phyloP scores from a whole-genome alignment of 2,888 invertebrate genomes.

The Leptopilina myrica region DNA sequence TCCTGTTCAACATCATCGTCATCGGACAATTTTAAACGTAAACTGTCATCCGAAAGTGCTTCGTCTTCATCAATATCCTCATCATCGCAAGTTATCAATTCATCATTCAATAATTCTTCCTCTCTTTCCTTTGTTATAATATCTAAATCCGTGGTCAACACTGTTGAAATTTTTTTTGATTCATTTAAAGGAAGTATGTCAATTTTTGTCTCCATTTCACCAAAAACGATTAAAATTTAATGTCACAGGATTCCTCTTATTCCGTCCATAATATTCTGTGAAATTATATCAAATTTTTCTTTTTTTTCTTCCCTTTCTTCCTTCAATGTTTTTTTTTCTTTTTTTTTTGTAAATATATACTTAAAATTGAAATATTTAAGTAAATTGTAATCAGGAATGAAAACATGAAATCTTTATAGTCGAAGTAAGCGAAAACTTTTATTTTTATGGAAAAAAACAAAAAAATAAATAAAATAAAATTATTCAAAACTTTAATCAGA shows the following conservation, averaged over 20 bases:
- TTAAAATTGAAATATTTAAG: not conserved
- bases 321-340: no score
- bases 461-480: no score
- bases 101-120: conserved; percentile 66
- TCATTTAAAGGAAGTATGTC: conserved; percentile 63
- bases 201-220: conserved; percentile 67
- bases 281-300: conserved; percentile 13
- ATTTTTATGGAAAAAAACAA: no score
- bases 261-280: conserved; percentile 35
- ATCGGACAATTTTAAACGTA: conserved; percentile 72
- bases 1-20: conserved; percentile 67
- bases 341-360: no score
- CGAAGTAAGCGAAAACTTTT: no score
- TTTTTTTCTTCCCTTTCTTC: not conserved
- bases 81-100: conserved; percentile 45
- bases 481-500: no score
- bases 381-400: no score
- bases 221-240: conserved; percentile 14
- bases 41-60: conserved; percentile 60
- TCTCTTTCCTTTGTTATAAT: conserved; percentile 65
- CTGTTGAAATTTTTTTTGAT: conserved; percentile 59
- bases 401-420: no score
- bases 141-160: conserved; percentile 57
- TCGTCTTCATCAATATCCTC: conserved; percentile 70
- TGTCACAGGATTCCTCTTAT: conserved; percentile 8